Percentiles rank a stretch among this genome's conserved stretches.
phyloP scores from a whole-genome alignment of 2,113 vertebrate genomes.

The Scytalopus superciliaris region DNA sequence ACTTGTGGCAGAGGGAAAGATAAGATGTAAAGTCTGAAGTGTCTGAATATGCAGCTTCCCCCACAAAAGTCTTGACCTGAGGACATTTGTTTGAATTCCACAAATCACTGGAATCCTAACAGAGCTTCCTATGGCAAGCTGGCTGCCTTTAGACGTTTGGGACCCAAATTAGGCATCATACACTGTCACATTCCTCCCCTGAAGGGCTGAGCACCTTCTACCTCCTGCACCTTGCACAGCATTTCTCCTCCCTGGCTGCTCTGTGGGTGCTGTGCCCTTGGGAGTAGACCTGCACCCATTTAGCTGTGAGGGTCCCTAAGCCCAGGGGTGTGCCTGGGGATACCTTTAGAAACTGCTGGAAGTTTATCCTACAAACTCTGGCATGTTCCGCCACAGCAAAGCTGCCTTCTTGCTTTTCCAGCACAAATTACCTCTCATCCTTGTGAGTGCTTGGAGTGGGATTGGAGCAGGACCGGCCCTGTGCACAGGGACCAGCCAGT shows the following conservation, averaged over 20 bases:
- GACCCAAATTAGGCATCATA: not conserved
- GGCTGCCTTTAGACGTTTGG: not conserved
- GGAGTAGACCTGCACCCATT: not conserved
- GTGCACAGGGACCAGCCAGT: not conserved
- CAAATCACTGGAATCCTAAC: constrained; percentile 18
- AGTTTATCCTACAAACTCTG: not conserved
- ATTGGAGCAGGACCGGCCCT: not conserved
- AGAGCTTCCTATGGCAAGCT: not conserved
- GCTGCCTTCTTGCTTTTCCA: not conserved
- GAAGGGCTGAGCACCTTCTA: constrained; percentile 13
- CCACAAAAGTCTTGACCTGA: constrained; percentile 12
- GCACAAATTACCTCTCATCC: not conserved
- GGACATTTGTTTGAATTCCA: constrained; percentile 63
- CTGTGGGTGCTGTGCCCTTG: not conserved
- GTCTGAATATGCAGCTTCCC: not conserved
- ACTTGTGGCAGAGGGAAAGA: not conserved
- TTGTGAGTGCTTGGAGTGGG: not conserved
- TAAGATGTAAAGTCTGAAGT: constrained; percentile 5
- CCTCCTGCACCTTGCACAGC: not conserved
- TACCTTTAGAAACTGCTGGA: not conserved
- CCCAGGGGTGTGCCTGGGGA: not conserved
- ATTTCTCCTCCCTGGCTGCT: not conserved
- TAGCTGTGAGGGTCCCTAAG: not conserved
- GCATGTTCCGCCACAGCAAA: not conserved
- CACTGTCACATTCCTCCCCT: not conserved